phyloP scores from a whole-genome alignment of 1,140 invertebrate genomes.

The Meteorus sp. region DNA sequence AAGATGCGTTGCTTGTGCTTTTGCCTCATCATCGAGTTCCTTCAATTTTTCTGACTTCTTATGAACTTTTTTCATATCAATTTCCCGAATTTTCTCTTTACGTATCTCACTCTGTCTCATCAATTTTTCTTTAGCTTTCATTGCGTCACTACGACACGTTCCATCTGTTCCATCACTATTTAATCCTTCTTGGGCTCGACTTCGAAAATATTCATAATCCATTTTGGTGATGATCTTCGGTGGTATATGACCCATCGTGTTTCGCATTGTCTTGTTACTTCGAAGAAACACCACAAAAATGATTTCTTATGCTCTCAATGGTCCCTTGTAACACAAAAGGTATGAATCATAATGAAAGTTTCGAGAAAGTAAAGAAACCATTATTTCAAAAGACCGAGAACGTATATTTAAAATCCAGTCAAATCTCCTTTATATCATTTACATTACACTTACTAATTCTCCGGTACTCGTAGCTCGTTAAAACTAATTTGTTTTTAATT shows the following conservation, averaged over 20 bases:
- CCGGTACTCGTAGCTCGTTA: no score
- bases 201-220: conserved; percentile 43
- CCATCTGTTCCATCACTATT: no score
- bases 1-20: conserved; percentile 45
- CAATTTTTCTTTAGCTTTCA: conserved; percentile 36
- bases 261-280: background rate
- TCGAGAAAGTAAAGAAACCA: no score
- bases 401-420: no score
- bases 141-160: no score
- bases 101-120: conserved; percentile 32
- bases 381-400: no score
- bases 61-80: conserved; percentile 39
- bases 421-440: no score
- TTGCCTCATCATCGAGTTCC: conserved; percentile 51
- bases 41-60: conserved; percentile 32
- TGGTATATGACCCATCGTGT: background rate
- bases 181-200: conserved; percentile 29
- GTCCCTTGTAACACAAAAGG: no score
- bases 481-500: no score
- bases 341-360: no score
- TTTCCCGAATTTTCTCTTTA: conserved; percentile 41
- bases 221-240: conserved; percentile 42
- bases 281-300: background rate
- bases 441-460: no score
- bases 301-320: no score